phyloP scores from a whole-genome alignment of 2,888 invertebrate genomes.

The Chironomus riparius region DNA sequence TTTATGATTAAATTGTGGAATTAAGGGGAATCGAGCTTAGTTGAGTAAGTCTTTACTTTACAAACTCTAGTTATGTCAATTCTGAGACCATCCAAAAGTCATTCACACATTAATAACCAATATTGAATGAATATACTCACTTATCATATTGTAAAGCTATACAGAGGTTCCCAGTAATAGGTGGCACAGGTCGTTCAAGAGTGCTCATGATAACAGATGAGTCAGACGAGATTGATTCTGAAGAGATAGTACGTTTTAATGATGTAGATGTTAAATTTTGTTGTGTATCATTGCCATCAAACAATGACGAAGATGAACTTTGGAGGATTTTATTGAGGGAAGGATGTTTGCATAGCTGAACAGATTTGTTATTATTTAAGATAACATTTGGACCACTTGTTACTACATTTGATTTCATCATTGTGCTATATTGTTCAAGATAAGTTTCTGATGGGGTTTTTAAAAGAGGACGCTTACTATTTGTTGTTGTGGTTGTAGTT shows the following conservation, averaged over 20 bases:
- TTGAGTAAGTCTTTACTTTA: no score
- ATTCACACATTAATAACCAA: no score
- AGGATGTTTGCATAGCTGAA: slow-evolving; percentile 21
- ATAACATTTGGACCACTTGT: neutral
- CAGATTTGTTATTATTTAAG: slow-evolving; percentile 1
- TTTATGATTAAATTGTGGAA: no score
- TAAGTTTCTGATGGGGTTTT: slow-evolving; percentile 43
- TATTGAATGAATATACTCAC: slow-evolving; percentile 41
- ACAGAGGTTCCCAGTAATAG: slow-evolving; percentile 65
- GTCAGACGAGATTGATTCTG: slow-evolving; percentile 72
- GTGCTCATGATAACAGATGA: slow-evolving; percentile 63
- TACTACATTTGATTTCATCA: neutral
- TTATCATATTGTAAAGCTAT: slow-evolving; percentile 69
- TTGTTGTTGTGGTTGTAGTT: neutral
- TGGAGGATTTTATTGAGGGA: slow-evolving; percentile 21
- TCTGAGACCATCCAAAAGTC: no score
- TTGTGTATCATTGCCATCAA: neutral
- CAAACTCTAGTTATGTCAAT: no score
- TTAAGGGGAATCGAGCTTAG: no score
- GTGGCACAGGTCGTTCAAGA: slow-evolving; percentile 58
- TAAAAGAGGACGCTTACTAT: slow-evolving; percentile 35
- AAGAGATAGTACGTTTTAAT: slow-evolving; percentile 56
- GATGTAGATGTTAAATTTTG: slow-evolving; percentile 30
- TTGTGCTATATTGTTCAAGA: slow-evolving; percentile 31
- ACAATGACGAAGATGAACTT: slow-evolving; percentile 2